Percentiles rank a stretch among this genome's conserved stretches.
phyloP scores from a whole-genome alignment of 2,888 invertebrate species.

The Callyntrura guangdongensis region DNA sequence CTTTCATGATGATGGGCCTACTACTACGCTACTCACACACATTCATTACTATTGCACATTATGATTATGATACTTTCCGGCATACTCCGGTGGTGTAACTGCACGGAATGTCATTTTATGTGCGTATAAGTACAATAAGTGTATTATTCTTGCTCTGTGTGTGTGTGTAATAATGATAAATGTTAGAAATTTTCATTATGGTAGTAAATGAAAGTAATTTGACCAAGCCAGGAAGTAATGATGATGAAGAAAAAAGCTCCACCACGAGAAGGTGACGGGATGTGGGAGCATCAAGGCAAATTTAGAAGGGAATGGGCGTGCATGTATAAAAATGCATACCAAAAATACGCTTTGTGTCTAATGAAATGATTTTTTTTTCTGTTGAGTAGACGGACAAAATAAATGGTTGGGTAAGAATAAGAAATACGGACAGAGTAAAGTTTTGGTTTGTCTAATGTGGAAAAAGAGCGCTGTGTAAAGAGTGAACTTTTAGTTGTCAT shows the following conservation, averaged over 20 bases:
- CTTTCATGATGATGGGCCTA: slow-evolving; percentile 11
- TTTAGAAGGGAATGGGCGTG: slow-evolving; percentile 37
- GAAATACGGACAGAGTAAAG: neutral
- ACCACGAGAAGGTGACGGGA: slow-evolving; percentile 25
- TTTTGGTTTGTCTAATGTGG: neutral
- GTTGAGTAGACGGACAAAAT: neutral
- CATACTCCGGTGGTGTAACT: no score
- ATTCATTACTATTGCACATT: no score
- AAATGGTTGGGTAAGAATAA: neutral
- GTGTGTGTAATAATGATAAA: slow-evolving; percentile 17
- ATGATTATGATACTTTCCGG: no score
- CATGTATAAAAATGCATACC: slow-evolving; percentile 9
- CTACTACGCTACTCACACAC: no score
- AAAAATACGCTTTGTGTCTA: slow-evolving; percentile 4
- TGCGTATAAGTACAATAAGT: neutral
- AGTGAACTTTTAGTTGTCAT: neutral
- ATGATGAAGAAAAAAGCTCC: neutral
- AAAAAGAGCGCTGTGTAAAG: neutral
- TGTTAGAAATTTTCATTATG: slow-evolving; percentile 49
- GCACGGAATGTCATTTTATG: neutral
- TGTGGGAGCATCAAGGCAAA: slow-evolving; percentile 36
- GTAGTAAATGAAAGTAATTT: slow-evolving; percentile 55
- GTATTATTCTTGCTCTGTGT: neutral
- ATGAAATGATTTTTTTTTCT: slow-evolving; percentile 27
- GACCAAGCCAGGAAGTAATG: slow-evolving; percentile 57